Conservation (phyloP, 2,797 vertebrate genomes). For the Poecilia velifera region DNA sequence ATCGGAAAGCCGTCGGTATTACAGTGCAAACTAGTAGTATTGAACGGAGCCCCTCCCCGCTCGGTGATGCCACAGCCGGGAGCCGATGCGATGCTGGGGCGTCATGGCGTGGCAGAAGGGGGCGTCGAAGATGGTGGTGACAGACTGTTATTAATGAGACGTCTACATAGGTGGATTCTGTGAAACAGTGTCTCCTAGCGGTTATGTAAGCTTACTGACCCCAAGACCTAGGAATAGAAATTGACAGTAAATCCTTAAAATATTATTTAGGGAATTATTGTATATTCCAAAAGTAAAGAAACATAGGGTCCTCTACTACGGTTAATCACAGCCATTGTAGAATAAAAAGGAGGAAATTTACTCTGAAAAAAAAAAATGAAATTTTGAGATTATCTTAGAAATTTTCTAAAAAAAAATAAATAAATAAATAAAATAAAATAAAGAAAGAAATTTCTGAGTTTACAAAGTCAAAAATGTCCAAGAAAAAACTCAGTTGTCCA, state of each 20-base stretch:
- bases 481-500: too few species aligned
- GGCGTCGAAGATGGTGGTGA: constrained; percentile 35
- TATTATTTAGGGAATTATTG: not conserved
- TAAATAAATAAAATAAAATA: too few species aligned
- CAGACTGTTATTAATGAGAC: constrained; percentile 36
- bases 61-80: constrained; percentile 64
- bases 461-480: too few species aligned
- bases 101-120: constrained; percentile 57
- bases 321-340: too few species aligned
- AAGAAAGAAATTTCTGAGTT: too few species aligned
- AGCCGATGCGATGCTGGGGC: constrained; percentile 46
- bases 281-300: not conserved
- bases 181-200: constrained; percentile 40
- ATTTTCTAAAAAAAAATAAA: too few species aligned
- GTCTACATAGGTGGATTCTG: not conserved
- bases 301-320: not conserved
- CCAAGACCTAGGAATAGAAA: not conserved
- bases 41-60: constrained; percentile 64
- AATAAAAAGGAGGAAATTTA: too few species aligned
- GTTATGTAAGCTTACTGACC: not conserved
- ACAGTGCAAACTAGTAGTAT: constrained; percentile 55
- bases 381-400: too few species aligned
- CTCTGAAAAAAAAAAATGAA: too few species aligned
- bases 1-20: constrained; percentile 61
- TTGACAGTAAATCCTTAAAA: not conserved